Base-by-base conservation (phyloP, 1,140 invertebrate species). In the Drosophila teissieri region DNA sequence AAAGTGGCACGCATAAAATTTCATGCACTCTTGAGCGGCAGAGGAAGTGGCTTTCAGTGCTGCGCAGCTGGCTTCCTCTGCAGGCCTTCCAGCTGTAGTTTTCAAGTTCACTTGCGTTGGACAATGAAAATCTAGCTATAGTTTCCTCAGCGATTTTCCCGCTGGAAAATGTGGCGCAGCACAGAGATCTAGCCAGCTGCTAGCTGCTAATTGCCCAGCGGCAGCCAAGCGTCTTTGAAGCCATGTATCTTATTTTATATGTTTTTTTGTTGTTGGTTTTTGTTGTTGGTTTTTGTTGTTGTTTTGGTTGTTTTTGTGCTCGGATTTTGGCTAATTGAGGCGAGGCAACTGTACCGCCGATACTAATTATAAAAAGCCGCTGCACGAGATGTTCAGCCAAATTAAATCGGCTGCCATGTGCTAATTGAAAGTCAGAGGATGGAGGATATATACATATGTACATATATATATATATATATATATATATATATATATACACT, bases 1-100 rank as follows among this genome's bases (percentile, higher is more conserved):
- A 79, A 89, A 85, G 70, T 75, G 78, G 81, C 80, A 90, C 85
- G 86, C 86, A 90, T 90, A 90, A 89, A 89, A 90, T 90, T 89
- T 90, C 85, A 89, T 89, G 84, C 84, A 89, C 84, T 80, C 85
- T 89, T 84, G 85, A 73, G 64, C 69, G 63, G 64, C 81, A 44
- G 55, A 77, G 78, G 72, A 80, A 80, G 78, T 69, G 52, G 57
- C 75, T n/a, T 0, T 4, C 14, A 60, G n/a, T 34, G 37, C 17
- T 14, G 54, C 4, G 1, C 1, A 15, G n/a, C 36, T 14, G 1
- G 37, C 46, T 51, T n/a, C 42, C 24, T 17, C n/a, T 4, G 1
- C 2, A 0, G 11, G 36, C 34, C 19, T 19, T 19, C 19, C 1
- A 19, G 19, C 19, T 19, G 1, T 19, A 19, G 19, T 2, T 19